Conservation (phyloP, 2,113 vertebrate species). For the Okapia johnstoni region DNA sequence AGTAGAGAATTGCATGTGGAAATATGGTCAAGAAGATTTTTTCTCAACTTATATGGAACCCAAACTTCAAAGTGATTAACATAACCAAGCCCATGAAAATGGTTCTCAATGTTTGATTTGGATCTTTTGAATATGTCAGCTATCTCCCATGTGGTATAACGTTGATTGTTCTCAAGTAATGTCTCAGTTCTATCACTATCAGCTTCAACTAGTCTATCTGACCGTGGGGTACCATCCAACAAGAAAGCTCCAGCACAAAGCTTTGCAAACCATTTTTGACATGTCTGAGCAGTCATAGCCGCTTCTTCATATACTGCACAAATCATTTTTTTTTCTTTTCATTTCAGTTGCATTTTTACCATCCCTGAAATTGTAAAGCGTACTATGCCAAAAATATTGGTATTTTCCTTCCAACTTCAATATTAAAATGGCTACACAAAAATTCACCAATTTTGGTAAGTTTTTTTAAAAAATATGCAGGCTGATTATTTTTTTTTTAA, state of each 20-base stretch:
- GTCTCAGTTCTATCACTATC: neutral
- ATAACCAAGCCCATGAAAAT: neutral
- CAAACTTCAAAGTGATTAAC: neutral
- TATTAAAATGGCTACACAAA: neutral
- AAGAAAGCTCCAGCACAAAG: neutral
- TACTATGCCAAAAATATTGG: neutral
- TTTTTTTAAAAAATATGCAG: neutral
- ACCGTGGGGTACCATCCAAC: neutral
- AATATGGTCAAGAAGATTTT: neutral
- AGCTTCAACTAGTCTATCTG: neutral
- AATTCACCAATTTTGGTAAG: neutral
- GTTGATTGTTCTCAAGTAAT: neutral
- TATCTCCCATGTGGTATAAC: neutral
- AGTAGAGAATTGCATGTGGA: neutral
- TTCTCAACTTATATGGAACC: neutral
- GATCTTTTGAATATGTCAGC: neutral
- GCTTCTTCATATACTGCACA: neutral
- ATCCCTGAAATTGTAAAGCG: neutral
- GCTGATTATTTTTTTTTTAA: neutral
- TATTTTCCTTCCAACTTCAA: neutral
- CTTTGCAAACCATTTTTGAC: fast-evolving
- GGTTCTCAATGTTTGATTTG: neutral
- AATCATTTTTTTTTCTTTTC: neutral
- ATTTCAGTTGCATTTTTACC: neutral
- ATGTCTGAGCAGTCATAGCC: fast-evolving